phyloP scores from a whole-genome alignment of 2,888 invertebrate species.

The Stramonita haemastoma region DNA sequence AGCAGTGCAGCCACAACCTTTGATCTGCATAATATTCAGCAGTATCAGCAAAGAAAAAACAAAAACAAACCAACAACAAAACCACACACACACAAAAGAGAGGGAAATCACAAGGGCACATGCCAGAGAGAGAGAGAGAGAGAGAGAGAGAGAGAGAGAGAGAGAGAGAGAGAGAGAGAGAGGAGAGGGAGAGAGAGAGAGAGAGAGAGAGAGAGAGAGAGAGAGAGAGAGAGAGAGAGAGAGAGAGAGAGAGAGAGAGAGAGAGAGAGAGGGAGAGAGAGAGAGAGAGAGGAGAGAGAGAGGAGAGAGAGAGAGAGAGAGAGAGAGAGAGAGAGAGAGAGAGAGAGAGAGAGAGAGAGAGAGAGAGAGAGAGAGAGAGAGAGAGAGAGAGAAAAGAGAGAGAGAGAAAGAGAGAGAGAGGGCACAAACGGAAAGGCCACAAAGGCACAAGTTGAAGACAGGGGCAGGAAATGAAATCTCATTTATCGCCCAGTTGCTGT shows the following conservation, averaged over 20 bases:
- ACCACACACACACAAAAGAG: not conserved
- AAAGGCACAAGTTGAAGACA: not conserved
- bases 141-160: not conserved
- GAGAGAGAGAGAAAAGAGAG: not conserved
- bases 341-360: constrained; percentile 14
- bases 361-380: not conserved
- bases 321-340: constrained; percentile 24
- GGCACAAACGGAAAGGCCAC: not conserved
- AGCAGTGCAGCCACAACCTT: no score
- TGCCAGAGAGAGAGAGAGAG: not conserved
- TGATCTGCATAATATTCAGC: no score
- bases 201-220: not conserved
- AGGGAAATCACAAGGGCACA: not conserved
- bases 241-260: not conserved
- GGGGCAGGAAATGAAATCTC: constrained; percentile 42
- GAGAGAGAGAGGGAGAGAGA: constrained; percentile 6
- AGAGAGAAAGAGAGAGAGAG: no score
- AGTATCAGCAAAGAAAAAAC: not conserved
- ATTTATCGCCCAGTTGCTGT: constrained; percentile 40
- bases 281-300: not conserved
- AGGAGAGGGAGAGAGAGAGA: not conserved
- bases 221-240: not conserved
- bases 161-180: not conserved
- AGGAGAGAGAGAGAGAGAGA: not conserved
- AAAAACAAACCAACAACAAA: not conserved